These are phyloP conservation scores for Hycleus phaleratus DNA, from an alignment of 1,140 invertebrate genomes.

Conservation along the genomic window DNA sequence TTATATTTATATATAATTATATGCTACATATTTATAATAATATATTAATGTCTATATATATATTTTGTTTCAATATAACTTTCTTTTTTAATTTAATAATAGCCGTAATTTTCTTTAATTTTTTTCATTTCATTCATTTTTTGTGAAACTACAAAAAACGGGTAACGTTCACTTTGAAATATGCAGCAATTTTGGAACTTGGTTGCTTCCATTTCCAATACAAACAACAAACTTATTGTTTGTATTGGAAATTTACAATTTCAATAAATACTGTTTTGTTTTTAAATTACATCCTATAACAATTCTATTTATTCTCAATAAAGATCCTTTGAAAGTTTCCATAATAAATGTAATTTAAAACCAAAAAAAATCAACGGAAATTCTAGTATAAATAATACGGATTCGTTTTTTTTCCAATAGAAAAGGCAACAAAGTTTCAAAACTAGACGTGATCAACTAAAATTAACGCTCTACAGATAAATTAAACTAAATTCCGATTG, in stretches of 20 bases:
- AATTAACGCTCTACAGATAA: constrained; percentile 1
- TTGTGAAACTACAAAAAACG: constrained; percentile 25
- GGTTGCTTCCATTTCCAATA: too few relatives aligned
- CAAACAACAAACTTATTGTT: too few relatives aligned
- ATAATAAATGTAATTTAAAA: too few relatives aligned
- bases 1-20: constrained; percentile 21
- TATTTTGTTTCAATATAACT: constrained; percentile 26
- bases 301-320: too few relatives aligned
- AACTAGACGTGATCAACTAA: not conserved
- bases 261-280: too few relatives aligned
- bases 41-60: constrained; percentile 36
- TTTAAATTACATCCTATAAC: too few relatives aligned
- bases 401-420: not conserved
- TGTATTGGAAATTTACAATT: too few relatives aligned
- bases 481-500: not conserved
- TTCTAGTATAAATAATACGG: too few relatives aligned
- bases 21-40: constrained; percentile 32
- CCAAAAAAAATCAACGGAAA: too few relatives aligned
- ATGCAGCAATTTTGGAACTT: constrained; percentile 12
- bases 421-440: constrained; percentile 9
- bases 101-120: constrained; percentile 29
- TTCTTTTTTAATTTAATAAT: constrained; percentile 25
- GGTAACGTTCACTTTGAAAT: constrained; percentile 32
- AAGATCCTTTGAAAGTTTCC: too few relatives aligned
- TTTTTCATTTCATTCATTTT: not conserved